Percentiles rank a stretch among this genome's conserved stretches.
Conservation (phyloP, 2,888 invertebrate genomes). For the Antheraea yamamai region DNA sequence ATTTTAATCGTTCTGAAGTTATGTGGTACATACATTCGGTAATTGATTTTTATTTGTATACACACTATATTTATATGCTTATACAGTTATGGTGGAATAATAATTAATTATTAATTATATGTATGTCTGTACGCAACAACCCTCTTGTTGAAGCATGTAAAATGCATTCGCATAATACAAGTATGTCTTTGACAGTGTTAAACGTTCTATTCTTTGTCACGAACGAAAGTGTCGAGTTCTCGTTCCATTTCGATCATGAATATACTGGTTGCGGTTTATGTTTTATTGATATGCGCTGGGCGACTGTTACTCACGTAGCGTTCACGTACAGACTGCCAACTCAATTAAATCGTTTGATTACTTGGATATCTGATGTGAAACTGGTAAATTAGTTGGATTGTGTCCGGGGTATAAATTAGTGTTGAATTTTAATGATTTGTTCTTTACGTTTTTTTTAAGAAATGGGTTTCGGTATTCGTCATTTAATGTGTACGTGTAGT, state of each 20-base stretch:
- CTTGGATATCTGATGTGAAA: constrained; percentile 2
- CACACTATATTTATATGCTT: no score
- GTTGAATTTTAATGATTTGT: background rate
- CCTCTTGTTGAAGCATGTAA: background rate
- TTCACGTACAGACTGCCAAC: background rate
- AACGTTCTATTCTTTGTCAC: constrained; percentile 44
- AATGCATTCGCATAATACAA: constrained; percentile 30
- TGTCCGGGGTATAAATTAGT: constrained; percentile 2
- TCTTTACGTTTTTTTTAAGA: background rate
- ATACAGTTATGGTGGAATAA: background rate
- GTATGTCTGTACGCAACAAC: background rate
- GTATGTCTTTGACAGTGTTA: constrained; percentile 47
- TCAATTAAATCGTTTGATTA: constrained; percentile 9
- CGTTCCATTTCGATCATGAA: constrained; percentile 52
- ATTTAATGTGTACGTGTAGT: background rate
- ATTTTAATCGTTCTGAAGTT: no score
- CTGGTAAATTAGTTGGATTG: background rate
- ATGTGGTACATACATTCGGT: no score
- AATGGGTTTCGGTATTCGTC: background rate
- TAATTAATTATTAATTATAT: background rate
- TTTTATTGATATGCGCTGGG: constrained; percentile 45
- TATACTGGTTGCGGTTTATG: constrained; percentile 42
- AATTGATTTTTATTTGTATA: no score
- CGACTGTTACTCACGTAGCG: constrained; percentile 14
- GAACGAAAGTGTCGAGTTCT: constrained; percentile 46